Conservation (phyloP, 2,888 invertebrate species). For the Panorpa germanica region DNA sequence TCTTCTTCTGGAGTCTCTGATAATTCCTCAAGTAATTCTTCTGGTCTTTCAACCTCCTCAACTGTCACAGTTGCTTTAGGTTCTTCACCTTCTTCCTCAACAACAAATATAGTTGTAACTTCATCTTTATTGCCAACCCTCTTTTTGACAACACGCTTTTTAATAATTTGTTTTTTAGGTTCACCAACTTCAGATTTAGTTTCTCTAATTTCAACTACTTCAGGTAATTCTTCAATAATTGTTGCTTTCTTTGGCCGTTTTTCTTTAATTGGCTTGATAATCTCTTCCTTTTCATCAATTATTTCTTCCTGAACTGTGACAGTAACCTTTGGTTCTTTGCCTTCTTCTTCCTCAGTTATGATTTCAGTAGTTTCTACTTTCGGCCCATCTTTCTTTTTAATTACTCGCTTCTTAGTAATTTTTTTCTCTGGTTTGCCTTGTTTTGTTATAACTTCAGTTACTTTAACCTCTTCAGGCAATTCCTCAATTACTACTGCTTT, state of each 20-base stretch:
- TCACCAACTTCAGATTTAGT: constrained; percentile 13
- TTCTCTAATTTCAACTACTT: constrained; percentile 16
- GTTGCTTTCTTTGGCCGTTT: constrained; percentile 10
- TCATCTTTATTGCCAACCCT: constrained; percentile 15
- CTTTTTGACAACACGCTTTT: constrained; percentile 16
- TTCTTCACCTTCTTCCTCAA: constrained; percentile 16
- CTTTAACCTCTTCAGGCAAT: constrained; percentile 14
- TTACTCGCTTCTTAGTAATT: constrained; percentile 17
- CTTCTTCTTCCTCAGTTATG: constrained; percentile 18
- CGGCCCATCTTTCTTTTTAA: constrained; percentile 15
- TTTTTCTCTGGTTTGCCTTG: constrained; percentile 15
- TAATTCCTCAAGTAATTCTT: constrained; percentile 10
- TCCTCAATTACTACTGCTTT: constrained; percentile 15
- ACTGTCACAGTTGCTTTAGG: constrained; percentile 11
- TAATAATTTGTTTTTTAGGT: constrained; percentile 14
- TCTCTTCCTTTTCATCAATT: constrained; percentile 13
- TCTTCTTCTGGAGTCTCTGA: constrained; percentile 12
- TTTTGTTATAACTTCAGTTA: constrained; percentile 15
- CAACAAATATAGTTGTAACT: constrained; percentile 19
- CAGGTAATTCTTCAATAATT: constrained; percentile 14
- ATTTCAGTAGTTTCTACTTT: constrained; percentile 18
- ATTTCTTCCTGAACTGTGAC: constrained; percentile 13
- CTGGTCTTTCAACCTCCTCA: constrained; percentile 8
- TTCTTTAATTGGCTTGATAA: too few relatives aligned
- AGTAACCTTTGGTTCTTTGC: constrained; percentile 19